Evolutionary conservation across 2,797 vertebrate species (phyloP), one percentile per base, ranked within the genome.

Genomic region (Cynodonichthys magdalenae): DNA sequence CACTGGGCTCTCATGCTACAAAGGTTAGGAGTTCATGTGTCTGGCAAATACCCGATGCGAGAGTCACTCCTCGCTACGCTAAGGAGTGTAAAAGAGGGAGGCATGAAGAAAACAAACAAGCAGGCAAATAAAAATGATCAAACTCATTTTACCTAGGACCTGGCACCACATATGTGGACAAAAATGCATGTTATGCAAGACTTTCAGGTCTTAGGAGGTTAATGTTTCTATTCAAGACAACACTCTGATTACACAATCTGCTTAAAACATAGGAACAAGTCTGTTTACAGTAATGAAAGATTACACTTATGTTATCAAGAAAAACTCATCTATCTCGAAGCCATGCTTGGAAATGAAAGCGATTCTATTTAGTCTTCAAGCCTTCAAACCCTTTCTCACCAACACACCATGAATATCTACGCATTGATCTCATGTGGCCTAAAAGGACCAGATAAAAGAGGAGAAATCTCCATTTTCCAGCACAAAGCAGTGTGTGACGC

Each of bases 381-480:
- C 70, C 85, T 91, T 92, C 90, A 92, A 91, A 92, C 88, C 81
- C 83, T 74, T 84, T 82, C 67, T 77, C 80, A 66, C 64, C 12
- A 52, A 49, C 45, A 53, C 42, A 19, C 57, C 73, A 87, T 91
- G 89, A 90, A 91, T 91, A 90, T 84, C 75, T 80, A 53, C 66
- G 81, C 78, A 87, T 89, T 91, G 90, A 92, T 90, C 85, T 82
- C 61, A 46, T 74, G 73, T 49, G n/a, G 59, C 52, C 69, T 78
- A 87, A 88, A 86, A 87, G 79, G 87, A 87, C 72, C 61, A 57
- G 47, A 69, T 53, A 67, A 81, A 80, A 80, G 77, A 80, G 47
- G 51, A 81, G 54, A 85, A 75, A 70, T 59, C 41, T 66, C 56
- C 27, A 50, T 69, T 83, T 80, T 78, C 73, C 69, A 81, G 70